Conservation (phyloP, 2,797 vertebrate species). For the Bufotes viridis region DNA sequence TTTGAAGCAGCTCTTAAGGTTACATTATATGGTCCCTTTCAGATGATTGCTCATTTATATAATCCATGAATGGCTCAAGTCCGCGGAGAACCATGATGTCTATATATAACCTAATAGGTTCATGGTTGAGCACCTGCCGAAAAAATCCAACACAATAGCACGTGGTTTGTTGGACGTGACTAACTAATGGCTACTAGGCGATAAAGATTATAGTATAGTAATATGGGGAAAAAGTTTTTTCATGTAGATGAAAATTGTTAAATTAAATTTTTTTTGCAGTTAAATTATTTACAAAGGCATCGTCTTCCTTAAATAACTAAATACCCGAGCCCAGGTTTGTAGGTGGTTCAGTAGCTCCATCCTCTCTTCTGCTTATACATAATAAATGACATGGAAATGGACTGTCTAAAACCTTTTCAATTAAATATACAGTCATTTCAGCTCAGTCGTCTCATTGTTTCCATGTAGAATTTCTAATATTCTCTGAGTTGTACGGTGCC, state of each 20-base stretch:
- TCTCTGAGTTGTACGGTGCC: background rate
- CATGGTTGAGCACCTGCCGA: too few species aligned
- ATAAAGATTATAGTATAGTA: background rate
- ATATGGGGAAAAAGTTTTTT: background rate
- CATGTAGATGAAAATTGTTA: background rate
- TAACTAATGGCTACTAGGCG: too few species aligned
- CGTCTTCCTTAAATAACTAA: background rate
- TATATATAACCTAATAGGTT: too few species aligned
- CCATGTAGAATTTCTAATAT: conserved; percentile 25
- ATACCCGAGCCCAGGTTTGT: background rate
- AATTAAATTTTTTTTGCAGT: background rate
- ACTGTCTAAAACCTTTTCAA: conserved; percentile 50
- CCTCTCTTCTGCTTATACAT: conserved; percentile 44
- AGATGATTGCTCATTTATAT: too few species aligned
- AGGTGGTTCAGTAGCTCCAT: conserved; percentile 5
- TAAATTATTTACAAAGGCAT: background rate
- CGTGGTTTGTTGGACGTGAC: too few species aligned
- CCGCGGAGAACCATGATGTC: too few species aligned
- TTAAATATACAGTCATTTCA: conserved; percentile 45
- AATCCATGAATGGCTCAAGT: too few species aligned
- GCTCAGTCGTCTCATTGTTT: conserved; percentile 28
- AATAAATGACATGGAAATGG: conserved; percentile 51
- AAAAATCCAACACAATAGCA: too few species aligned
- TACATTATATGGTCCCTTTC: too few species aligned
- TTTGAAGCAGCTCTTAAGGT: too few species aligned